phyloP scores from a whole-genome alignment of 2,888 invertebrate genomes.

The Drosophila mayaguana region DNA sequence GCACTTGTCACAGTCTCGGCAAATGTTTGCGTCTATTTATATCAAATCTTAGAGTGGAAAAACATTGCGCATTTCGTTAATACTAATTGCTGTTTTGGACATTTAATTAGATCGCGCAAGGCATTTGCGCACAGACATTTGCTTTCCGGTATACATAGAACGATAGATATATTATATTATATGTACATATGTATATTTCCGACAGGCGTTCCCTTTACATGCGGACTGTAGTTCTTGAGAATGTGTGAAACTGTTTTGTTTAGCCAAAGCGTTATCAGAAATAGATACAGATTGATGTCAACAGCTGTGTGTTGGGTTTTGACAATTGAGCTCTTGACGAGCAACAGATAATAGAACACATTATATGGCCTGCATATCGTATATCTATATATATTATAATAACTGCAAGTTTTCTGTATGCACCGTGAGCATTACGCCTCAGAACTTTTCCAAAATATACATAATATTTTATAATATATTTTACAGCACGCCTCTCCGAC shows the following conservation, averaged over 20 bases:
- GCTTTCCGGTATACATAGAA: constrained; percentile 17
- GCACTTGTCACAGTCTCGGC: constrained; percentile 31
- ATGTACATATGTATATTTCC: neutral
- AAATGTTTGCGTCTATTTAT: constrained; percentile 58
- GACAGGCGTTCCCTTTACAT: neutral
- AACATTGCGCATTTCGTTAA: constrained; percentile 56
- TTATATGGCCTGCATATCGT: neutral
- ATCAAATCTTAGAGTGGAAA: constrained; percentile 40
- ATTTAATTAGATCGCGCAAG: constrained; percentile 48
- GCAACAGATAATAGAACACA: neutral
- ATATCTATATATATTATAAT: neutral
- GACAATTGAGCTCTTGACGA: neutral
- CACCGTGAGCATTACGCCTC: neutral
- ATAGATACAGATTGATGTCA: constrained; percentile 28
- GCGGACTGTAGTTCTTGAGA: neutral
- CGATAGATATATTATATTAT: neutral
- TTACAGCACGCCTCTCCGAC: constrained; percentile 37
- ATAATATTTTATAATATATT: constrained; percentile 19
- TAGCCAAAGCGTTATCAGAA: constrained; percentile 4
- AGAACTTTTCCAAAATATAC: constrained; percentile 15
- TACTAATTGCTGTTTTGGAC: constrained; percentile 55
- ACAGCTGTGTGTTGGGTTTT: constrained; percentile 31
- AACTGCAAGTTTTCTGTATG: constrained; percentile 22
- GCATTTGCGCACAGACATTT: constrained; percentile 23
- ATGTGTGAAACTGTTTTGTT: neutral